These are phyloP conservation scores for Morpho helenor DNA, from an alignment of 2,888 invertebrate species.

Conservation along the genomic window DNA sequence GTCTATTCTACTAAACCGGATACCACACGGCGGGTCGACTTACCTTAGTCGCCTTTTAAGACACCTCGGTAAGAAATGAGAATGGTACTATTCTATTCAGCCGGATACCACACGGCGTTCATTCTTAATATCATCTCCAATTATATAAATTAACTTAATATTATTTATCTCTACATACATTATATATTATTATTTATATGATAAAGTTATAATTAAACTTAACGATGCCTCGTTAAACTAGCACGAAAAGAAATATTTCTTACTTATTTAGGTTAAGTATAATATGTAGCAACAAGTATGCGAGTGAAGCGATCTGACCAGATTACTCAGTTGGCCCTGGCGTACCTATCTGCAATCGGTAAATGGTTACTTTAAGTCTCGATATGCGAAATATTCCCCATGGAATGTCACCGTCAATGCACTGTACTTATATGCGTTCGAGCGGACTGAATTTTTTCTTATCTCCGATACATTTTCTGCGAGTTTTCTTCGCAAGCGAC, in stretches of 20 bases:
- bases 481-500: conserved; percentile 66
- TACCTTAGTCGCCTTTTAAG: too few species aligned
- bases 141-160: neutral
- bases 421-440: conserved; percentile 70
- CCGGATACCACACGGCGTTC: too few species aligned
- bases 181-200: neutral
- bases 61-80: too few species aligned
- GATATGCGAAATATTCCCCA: conserved; percentile 70
- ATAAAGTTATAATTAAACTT: conserved; percentile 16
- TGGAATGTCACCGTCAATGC: conserved; percentile 74
- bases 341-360: conserved; percentile 75
- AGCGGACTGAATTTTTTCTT: conserved; percentile 76
- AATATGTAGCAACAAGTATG: conserved; percentile 65
- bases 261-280: conserved; percentile 75
- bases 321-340: conserved; percentile 73
- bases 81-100: too few species aligned
- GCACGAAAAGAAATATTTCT: conserved; percentile 51
- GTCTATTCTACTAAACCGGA: too few species aligned
- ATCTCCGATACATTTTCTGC: conserved; percentile 76
- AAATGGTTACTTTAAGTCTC: conserved; percentile 76
- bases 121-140: neutral
- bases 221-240: conserved; percentile 24
- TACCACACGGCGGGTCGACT: too few species aligned
- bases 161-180: neutral
- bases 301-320: conserved; percentile 71